Percentiles rank a stretch among this genome's conserved stretches.
These are phyloP conservation scores for Babylonia areolata DNA, from an alignment of 1,140 invertebrate species.

Conservation along the genomic window DNA sequence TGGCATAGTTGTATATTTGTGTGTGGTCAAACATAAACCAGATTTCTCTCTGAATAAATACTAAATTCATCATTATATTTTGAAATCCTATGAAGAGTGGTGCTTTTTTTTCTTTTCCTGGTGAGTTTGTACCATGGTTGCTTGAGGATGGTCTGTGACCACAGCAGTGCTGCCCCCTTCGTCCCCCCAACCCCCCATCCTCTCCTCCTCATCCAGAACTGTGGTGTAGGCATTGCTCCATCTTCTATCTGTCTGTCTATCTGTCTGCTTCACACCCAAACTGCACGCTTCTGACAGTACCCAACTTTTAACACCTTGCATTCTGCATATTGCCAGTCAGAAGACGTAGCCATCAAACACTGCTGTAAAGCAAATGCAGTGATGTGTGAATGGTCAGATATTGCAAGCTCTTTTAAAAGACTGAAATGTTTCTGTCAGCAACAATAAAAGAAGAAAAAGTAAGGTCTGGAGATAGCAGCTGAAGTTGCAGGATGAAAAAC, in stretches of 20 bases:
- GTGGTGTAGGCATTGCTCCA: constrained; percentile 1
- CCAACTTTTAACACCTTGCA: too few species aligned
- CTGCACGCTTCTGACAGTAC: constrained; percentile 11
- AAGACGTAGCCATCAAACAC: too few species aligned
- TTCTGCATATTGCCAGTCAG: too few species aligned
- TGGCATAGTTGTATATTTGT: constrained; percentile 42
- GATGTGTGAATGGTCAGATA: too few species aligned
- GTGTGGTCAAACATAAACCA: constrained; percentile 40
- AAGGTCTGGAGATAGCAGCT: too few species aligned
- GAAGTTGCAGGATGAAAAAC: too few species aligned
- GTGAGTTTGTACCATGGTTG: constrained; percentile 20
- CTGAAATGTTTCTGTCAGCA: too few species aligned
- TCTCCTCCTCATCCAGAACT: neutral
- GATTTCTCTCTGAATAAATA: constrained; percentile 43
- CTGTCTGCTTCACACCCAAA: neutral
- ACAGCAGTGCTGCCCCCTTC: too few species aligned
- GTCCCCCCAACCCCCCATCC: too few species aligned
- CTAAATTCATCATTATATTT: constrained; percentile 49
- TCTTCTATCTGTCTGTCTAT: constrained; percentile 18
- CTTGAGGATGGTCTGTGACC: neutral
- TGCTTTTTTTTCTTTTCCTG: constrained; percentile 11
- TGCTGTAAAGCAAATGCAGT: too few species aligned
- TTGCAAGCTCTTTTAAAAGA: too few species aligned
- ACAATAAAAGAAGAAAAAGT: too few species aligned
- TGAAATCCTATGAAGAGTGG: constrained; percentile 39